A percentile compares a stretch with the other conserved stretches of the same genome.
Evolutionary conservation across 2,797 vertebrate genomes (phyloP).

Genomic region (Clarias fuscus): DNA sequence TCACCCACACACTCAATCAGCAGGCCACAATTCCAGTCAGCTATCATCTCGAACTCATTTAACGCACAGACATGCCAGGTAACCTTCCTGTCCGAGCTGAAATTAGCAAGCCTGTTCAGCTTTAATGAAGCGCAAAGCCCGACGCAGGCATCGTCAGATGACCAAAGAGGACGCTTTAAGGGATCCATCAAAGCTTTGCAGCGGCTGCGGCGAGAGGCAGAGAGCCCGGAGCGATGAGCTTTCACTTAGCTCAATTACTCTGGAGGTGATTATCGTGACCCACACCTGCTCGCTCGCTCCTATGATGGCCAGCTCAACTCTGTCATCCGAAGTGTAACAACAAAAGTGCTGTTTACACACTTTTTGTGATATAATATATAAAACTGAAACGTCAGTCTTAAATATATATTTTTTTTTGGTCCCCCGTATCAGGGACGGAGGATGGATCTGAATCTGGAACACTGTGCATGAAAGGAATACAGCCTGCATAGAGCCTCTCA

Average conservation of each 20-base stretch:
- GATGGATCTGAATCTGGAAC: not conserved
- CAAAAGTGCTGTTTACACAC: not conserved
- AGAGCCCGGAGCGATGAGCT: not conserved
- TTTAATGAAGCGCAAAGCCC: slow-evolving; percentile 27
- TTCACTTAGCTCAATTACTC: slow-evolving; percentile 35
- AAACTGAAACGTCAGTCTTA: not conserved
- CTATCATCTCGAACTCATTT: slow-evolving; percentile 40
- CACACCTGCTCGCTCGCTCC: not conserved
- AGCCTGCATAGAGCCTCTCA: not conserved
- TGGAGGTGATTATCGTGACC: slow-evolving; percentile 27
- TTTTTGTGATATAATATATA: not conserved
- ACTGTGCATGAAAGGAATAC: not conserved
- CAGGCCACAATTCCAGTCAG: slow-evolving; percentile 46
- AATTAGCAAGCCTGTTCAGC: slow-evolving; percentile 57
- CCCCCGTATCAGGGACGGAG: not conserved
- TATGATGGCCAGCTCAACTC: not conserved
- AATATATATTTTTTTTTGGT: too few species aligned
- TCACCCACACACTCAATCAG: slow-evolving; percentile 26
- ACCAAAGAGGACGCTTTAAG: slow-evolving; percentile 59
- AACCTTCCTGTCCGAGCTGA: slow-evolving; percentile 52
- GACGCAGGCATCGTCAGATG: slow-evolving; percentile 17
- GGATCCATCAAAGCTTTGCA: slow-evolving; percentile 73
- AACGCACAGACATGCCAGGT: slow-evolving; percentile 42
- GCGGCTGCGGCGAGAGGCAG: slow-evolving; percentile 53
- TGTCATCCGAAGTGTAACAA: not conserved